Base-by-base conservation (phyloP, 2,888 invertebrate species). In the Hydriomena furcata region DNA sequence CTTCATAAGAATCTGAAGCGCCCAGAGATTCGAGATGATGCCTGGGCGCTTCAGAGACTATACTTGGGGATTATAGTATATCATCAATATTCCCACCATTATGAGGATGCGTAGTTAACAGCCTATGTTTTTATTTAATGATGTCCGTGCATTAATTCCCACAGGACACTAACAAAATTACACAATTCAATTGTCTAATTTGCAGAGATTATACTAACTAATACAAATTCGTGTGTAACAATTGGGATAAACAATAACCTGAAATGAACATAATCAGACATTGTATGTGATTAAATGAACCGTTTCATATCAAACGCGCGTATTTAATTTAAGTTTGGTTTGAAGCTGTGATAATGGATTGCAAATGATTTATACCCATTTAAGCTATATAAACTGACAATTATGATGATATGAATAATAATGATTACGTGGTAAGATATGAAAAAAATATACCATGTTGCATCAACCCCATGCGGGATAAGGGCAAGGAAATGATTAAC, bases 281-380 rank as follows among this genome's bases (percentile, higher is more conserved):
- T 63, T 30, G 56, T 35, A 62, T 70, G 58, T 61, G 64, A 68
- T 57, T 63, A 66, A 73, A 74, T 73, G 63, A 73, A 68, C 71
- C 64, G 58, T 56, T 61, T 27, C 52, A n/a, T n/a, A n/a, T n/a
- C n/a, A 46, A 49, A 47, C 55, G 63, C 56, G 60, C 60, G 58
- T 70, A 63, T 68, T 64, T 60, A 66, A 68, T 48, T 59, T 60
- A 58, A 61, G 59, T 68, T 71, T 65, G 63, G 60, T 65, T 66
- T 72, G 60, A 61, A 65, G 58, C 58, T 63, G 63, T 65, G 41
- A 57, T 60, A 68, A 61, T 64, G 61, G 64, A 66, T 67, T 58
- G 66, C 61, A 65, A 34, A 52, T 58, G 52, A 58, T 61, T 34
- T 35, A 41, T 30, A 17, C 4, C 17, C 17, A 17, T 2, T n/a